Base-by-base conservation (phyloP, 2,113 vertebrate species). In the Hymenochirus boettgeri region DNA sequence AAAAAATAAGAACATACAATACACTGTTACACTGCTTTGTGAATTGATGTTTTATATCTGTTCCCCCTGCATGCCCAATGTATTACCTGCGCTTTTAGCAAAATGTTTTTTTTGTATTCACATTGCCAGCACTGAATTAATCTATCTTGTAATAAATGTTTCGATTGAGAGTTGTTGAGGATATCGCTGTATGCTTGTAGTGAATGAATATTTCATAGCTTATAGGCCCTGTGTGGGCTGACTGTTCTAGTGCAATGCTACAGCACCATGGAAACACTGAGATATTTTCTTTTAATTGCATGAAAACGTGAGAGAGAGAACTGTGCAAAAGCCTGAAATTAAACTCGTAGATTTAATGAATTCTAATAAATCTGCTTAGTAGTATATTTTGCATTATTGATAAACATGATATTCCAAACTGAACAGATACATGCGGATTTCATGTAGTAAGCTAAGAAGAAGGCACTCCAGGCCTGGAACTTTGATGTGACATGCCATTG, bases 251-350 rank as follows among this genome's bases (percentile, higher is more conserved):
- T 75, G 75, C 71, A 85, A 79, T 67, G 77, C 79, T 80, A 63
- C 56, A 78, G 77, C 75, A 76, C 86, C 84, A 88, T 88, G 83
- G 86, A 86, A 89, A 89, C 82, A 0, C 74, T 74, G 72, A 86
- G 79, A 82, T 79, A 78, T 81, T 82, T 82, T 77, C 74, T 78
- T 65, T 74, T 83, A 80, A 79, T 76, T 82, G 72, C 79, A 74
- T 75, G 79, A 85, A 82, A 75, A 10, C n/a, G 75, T 81, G 39
- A 87, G 85, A 80, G 82, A 86, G 85, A 80, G 82, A 87, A 64
- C 71, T 73, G 77, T 72, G 71, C 74, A 67, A 77, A 67, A 63
- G 72, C 63, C 54, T 56, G 45, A 76, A 85, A 85, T 79, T 80
- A 73, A 83, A 71, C 35, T 69, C 65, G 2, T 0, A 2, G 50